phyloP scores from a whole-genome alignment of 2,797 vertebrate genomes.

The Peromyscus melanophrys region DNA sequence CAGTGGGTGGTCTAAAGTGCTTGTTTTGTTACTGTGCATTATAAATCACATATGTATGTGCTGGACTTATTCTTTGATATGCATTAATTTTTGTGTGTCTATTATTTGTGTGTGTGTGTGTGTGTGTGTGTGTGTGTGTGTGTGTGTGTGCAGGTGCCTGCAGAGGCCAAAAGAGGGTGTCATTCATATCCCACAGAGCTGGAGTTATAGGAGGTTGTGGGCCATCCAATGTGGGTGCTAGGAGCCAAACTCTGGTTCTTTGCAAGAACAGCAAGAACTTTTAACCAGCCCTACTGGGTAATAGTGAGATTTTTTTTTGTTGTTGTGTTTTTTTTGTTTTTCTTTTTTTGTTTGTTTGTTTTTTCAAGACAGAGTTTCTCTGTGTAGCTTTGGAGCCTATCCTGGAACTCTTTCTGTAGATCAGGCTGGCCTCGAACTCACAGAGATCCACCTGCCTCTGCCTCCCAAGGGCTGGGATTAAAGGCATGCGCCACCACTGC shows the following conservation, averaged over 20 bases:
- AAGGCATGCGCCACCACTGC: too few species aligned
- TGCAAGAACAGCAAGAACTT: not conserved
- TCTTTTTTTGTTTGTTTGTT: too few species aligned
- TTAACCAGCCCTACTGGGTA: too few species aligned
- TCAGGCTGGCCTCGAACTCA: too few species aligned
- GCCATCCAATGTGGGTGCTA: not conserved
- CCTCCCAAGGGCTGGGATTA: too few species aligned
- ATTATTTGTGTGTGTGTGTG: not conserved
- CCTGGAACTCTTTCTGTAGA: too few species aligned
- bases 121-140: not conserved
- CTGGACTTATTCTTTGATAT: conserved; percentile 25
- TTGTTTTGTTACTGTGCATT: not conserved
- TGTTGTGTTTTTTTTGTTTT: too few species aligned
- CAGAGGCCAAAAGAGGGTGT: not conserved
- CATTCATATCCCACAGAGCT: not conserved
- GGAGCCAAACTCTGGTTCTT: not conserved
- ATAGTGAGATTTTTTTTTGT: not conserved
- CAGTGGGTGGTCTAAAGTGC: not conserved
- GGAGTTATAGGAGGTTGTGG: not conserved
- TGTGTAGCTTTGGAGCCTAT: too few species aligned
- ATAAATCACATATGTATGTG: not conserved
- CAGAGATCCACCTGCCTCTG: too few species aligned
- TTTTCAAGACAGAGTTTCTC: too few species aligned
- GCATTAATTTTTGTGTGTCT: conserved; percentile 10
- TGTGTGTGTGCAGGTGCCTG: not conserved